These are phyloP conservation scores for Chiroxiphia lanceolata DNA, from an alignment of 2,797 vertebrate species.

Conservation along the genomic window DNA sequence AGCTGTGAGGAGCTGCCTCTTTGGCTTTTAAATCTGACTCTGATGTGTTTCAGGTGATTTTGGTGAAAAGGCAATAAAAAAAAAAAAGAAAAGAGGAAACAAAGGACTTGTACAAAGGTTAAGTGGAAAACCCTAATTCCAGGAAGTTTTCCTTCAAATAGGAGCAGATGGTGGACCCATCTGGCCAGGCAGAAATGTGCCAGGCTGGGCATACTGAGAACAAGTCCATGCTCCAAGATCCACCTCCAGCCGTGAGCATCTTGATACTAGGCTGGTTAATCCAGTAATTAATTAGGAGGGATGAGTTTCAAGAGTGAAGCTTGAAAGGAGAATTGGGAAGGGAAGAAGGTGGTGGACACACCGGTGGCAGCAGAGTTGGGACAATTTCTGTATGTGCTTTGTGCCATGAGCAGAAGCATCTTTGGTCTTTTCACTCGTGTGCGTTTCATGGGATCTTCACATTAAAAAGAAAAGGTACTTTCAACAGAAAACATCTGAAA, in stretches of 20 bases:
- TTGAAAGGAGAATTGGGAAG: background rate
- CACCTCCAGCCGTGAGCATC: slow-evolving; percentile 51
- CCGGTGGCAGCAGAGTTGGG: fast-evolving
- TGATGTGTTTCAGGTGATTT: background rate
- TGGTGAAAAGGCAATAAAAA: background rate
- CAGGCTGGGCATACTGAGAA: slow-evolving; percentile 48
- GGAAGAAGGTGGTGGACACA: background rate
- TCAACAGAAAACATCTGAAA: background rate
- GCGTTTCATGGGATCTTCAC: background rate
- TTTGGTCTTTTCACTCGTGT: background rate
- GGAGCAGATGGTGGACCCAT: slow-evolving; percentile 61
- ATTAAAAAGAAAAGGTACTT: background rate
- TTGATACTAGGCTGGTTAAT: slow-evolving; percentile 23
- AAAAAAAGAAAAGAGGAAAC: background rate
- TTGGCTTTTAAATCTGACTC: background rate
- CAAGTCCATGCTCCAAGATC: slow-evolving; percentile 42
- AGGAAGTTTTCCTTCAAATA: slow-evolving; percentile 15
- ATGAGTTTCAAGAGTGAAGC: background rate
- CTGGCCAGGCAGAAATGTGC: slow-evolving; percentile 40
- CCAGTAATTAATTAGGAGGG: slow-evolving; percentile 46
- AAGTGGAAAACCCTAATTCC: slow-evolving; percentile 38
- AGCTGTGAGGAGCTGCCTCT: background rate
- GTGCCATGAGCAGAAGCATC: background rate
- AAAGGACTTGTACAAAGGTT: background rate
- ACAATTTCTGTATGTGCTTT: background rate